These are phyloP conservation scores for Brachypteracias leptosomus DNA, from an alignment of 2,113 vertebrate genomes.

Conservation along the genomic window DNA sequence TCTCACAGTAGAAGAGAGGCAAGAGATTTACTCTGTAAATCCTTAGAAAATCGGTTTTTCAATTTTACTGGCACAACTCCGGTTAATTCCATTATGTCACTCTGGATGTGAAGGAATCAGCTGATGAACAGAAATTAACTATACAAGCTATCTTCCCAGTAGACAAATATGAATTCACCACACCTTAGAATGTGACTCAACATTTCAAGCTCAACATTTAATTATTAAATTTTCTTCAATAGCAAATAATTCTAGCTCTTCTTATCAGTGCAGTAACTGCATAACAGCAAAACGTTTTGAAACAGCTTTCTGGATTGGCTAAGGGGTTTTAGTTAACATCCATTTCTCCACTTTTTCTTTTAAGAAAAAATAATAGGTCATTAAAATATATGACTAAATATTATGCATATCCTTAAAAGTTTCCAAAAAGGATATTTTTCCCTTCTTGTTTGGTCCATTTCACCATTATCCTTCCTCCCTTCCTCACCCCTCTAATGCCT, in stretches of 20 bases:
- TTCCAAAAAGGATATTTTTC: not conserved
- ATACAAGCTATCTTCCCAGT: not conserved
- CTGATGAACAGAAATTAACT: not conserved
- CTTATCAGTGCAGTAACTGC: not conserved
- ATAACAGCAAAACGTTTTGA: not conserved
- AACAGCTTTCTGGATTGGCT: not conserved
- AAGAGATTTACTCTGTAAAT: not conserved
- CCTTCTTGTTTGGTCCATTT: rapidly evolving
- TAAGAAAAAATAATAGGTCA: not conserved
- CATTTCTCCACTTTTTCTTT: not conserved
- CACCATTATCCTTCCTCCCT: not conserved
- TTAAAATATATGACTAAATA: not conserved
- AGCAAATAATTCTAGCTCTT: not conserved
- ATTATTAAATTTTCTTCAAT: not conserved
- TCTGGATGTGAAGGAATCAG: not conserved
- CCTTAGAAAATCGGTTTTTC: not conserved
- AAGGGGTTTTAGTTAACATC: not conserved
- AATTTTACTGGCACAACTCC: not conserved
- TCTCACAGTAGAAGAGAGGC: not conserved
- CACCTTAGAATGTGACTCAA: not conserved
- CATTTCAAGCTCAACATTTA: not conserved
- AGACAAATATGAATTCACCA: not conserved
- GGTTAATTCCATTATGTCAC: not conserved
- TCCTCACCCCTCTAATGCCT: not conserved
- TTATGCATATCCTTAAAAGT: not conserved